Evolutionary conservation across 2,797 vertebrate species (phyloP).

Genomic region (Myotis vivesi): DNA sequence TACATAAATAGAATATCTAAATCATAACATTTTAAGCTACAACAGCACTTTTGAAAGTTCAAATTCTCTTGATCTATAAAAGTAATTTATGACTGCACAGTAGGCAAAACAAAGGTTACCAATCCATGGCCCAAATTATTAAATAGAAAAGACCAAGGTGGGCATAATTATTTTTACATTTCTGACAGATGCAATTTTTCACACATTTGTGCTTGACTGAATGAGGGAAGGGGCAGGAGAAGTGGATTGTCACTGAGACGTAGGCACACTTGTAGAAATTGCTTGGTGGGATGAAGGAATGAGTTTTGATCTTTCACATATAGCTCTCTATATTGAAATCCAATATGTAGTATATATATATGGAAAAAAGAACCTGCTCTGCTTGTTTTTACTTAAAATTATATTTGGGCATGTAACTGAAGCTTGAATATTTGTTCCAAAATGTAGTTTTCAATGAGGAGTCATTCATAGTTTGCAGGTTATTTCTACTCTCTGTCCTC

Average conservation of each 20-base stretch:
- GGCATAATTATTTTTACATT: constrained; percentile 81
- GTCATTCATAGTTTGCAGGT: background rate
- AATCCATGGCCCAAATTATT: constrained; percentile 85
- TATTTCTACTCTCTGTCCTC: background rate
- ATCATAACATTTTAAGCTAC: constrained; percentile 81
- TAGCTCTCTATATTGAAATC: background rate
- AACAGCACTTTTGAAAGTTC: constrained; percentile 87
- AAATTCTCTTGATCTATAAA: constrained; percentile 88
- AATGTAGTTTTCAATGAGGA: background rate
- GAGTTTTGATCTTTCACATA: background rate
- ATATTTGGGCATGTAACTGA: background rate
- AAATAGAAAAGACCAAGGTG: constrained; percentile 84
- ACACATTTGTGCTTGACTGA: constrained; percentile 76
- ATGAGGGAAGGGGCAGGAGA: constrained; percentile 56
- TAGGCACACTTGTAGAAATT: constrained; percentile 34
- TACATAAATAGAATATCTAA: constrained; percentile 65
- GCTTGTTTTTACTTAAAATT: background rate
- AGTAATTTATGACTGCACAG: constrained; percentile 85
- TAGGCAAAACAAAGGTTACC: constrained; percentile 85
- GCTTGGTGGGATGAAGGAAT: constrained; percentile 23
- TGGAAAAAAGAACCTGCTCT: background rate
- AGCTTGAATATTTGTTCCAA: background rate
- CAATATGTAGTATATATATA: background rate
- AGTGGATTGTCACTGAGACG: constrained; percentile 32
- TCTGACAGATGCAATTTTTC: constrained; percentile 84